Evolutionary conservation across 2,797 vertebrate species (phyloP).

Genomic region (Hippoglossus hippoglossus): DNA sequence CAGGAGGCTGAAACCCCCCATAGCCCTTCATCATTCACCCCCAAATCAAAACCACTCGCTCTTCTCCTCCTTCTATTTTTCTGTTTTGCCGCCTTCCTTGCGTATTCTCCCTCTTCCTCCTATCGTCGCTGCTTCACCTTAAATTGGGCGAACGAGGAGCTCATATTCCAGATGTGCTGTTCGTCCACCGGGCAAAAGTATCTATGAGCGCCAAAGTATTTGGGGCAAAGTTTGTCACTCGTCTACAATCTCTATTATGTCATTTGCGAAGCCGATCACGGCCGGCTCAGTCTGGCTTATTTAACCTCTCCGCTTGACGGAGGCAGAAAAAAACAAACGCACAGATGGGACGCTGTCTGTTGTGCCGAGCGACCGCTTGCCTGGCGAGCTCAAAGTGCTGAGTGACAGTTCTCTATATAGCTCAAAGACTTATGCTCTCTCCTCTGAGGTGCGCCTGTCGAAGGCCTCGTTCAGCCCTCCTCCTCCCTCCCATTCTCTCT

Average conservation of each 20-base stretch:
- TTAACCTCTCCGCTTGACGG: slow-evolving; percentile 34
- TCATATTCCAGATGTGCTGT: slow-evolving; percentile 22
- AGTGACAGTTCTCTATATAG: slow-evolving; percentile 54
- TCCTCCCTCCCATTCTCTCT: slow-evolving; percentile 29
- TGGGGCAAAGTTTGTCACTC: slow-evolving; percentile 21
- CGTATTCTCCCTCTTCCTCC: not conserved
- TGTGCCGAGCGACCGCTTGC: slow-evolving; percentile 14
- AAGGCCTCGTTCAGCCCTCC: slow-evolving; percentile 43
- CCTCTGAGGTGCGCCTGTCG: slow-evolving; percentile 42
- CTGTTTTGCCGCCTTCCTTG: not conserved
- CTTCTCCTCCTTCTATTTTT: slow-evolving; percentile 14
- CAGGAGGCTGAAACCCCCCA: slow-evolving; percentile 50
- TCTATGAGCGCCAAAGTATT: slow-evolving; percentile 18
- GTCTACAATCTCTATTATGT: slow-evolving; percentile 15
- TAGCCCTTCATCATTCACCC: slow-evolving; percentile 34
- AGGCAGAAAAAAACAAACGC: slow-evolving; percentile 13
- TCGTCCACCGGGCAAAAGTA: not conserved
- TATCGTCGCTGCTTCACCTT: not conserved
- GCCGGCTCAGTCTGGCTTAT: slow-evolving; percentile 4
- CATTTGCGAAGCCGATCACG: slow-evolving; percentile 13
- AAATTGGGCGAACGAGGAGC: not conserved
- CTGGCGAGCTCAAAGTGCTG: slow-evolving; percentile 40
- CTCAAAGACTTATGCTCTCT: slow-evolving; percentile 38
- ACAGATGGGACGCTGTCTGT: slow-evolving; percentile 25
- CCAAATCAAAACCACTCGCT: slow-evolving; percentile 43